Base-by-base conservation (phyloP, 2,888 invertebrate species). In the Arctia plantaginis region DNA sequence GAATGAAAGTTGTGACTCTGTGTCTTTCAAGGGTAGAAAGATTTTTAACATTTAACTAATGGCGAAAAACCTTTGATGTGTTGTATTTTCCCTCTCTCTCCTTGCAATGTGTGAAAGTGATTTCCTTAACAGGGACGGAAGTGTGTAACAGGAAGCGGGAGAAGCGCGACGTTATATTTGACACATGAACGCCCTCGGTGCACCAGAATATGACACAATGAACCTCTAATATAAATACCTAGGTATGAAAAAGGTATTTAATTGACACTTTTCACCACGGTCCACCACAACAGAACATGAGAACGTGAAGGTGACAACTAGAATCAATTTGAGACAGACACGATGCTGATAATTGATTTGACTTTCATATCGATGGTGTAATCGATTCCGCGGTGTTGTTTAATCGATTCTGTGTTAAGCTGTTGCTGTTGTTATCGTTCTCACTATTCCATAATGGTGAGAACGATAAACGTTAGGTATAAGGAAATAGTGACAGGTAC, bases 271-370 rank as follows among this genome's bases (percentile, higher is more conserved):
- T 75, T 81, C 78, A 76, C 75, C 30, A 67, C 69, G 66, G 44
- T 62, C 33, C 66, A 72, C 73, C 41, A 73, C 81, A 78, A 81
- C 77, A 79, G 59, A 78, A 83, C 82, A 84, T 76, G 77, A 75
- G 67, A 75, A 87, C 89, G 92, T 91, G 90, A 93, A 95, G 92
- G 94, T 92, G 95, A 93, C 92, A 94, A 94, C 90, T 88, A 89
- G 88, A 94, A 95, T 95, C 92, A 93, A 95, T 95, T 95, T 90
- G 92, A 85, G 91, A 92, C 91, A 94, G 94, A 94, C 92, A 93
- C 92, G 94, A 88, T 84, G 82, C 82, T 89, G 88, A 90, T 93
- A 94, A 95, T 95, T 91, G 92, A 94, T 94, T 95, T 90, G 84
- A 86, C 87, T 87, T 90, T 89, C 87, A 87, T 85, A 87, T 85